Conservation (phyloP, 35 echinoderm and acorn worm genomes). For the Lytechinus variegatus region DNA sequence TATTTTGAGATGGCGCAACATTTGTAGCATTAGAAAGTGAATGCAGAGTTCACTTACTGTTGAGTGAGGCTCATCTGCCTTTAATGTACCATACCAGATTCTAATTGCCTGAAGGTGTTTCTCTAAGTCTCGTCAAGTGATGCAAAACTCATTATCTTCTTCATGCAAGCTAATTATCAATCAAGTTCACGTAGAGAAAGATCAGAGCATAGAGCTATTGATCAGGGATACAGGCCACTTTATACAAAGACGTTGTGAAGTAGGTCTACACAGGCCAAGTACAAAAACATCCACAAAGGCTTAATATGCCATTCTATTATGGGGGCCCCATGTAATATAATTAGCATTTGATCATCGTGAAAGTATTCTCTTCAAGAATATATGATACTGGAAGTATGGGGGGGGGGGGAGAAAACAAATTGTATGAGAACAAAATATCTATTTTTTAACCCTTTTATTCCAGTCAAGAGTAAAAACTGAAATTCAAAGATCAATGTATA, state of each 20-base stretch:
- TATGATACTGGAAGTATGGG: too few relatives aligned
- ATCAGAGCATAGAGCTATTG: too few relatives aligned
- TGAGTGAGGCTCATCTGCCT: background rate
- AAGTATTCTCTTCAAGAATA: too few relatives aligned
- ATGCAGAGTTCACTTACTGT: background rate
- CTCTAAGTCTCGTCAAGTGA: background rate
- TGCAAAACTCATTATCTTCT: slow-evolving; percentile 2
- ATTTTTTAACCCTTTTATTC: too few relatives aligned
- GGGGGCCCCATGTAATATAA: background rate
- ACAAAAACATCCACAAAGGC: background rate
- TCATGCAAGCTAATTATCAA: background rate
- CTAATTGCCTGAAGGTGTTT: too few relatives aligned
- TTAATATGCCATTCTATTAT: background rate
- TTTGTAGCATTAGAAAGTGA: background rate
- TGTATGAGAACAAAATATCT: too few relatives aligned
- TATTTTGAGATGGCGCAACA: too few relatives aligned
- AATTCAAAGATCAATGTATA: too few relatives aligned
- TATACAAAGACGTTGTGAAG: background rate
- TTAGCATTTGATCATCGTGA: background rate
- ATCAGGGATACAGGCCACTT: background rate
- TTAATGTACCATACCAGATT: background rate
- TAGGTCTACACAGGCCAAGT: background rate
- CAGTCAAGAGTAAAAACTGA: too few relatives aligned
- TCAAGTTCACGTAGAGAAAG: background rate
- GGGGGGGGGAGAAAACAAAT: too few relatives aligned